Evolutionary conservation across 2,797 vertebrate species (phyloP), one percentile per base, ranked within the genome.

Genomic region (Hoplostethus mediterraneus): DNA sequence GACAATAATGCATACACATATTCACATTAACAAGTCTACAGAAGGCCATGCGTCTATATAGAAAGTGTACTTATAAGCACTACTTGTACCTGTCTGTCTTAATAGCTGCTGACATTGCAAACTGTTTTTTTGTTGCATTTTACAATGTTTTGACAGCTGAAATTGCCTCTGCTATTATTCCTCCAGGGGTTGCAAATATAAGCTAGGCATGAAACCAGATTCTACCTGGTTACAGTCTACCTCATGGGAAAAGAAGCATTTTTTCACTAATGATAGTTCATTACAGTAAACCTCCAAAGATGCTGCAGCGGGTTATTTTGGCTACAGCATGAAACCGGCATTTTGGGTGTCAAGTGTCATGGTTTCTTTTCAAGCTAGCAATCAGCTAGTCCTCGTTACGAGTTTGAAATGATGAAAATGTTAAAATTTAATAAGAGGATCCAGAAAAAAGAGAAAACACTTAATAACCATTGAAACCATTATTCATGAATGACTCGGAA

Each of bases 181-280:
- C 56, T 58, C 42, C 21, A 31, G 36, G 14, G 31, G 16, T 17
- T 63, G 31, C 58, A 48, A 21, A 71, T 44, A 14, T 59, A 45
- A 67, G 3, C 11, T 21, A 33, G 31, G 56, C 69, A 31, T 14
- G 36, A 53, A 68, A 31, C 10, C 21, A 40, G 12, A 2, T 60
- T 52, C 30, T 31, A 47, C 60, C 63, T 52, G 6, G 49, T 58
- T 48, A 38, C 54, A 17, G 38, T n/a, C 14, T 36, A 48, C 38
- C 42, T 51, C 53, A 21, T 47, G 58, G 49, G 57, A 67, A 74
- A 45, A 77, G 12, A 38, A 25, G 10, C 5, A 16, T 9, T 31
- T 45, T 45, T 56, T 53, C 8, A 49, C 4, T 14, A 40, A 54
- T 49, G 16, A 4, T 44, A 2, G 53, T 6, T 54, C 4, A 42